Base-by-base conservation (phyloP, 2,113 vertebrate genomes). In the Butorides virescens region DNA sequence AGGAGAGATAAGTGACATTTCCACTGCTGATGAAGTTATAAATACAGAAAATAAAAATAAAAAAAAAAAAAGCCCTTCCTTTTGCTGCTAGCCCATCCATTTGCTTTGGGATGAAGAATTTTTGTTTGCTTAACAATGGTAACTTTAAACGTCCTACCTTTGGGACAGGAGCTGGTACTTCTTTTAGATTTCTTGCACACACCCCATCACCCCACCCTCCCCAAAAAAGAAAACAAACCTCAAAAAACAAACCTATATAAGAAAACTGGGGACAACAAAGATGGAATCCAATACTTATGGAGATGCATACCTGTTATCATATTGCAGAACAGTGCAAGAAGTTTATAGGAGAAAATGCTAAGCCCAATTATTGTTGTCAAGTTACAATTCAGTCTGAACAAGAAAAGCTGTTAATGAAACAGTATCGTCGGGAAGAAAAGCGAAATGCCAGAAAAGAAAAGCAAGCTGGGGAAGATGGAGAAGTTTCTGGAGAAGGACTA, bases 331-430 rank as follows among this genome's bases (percentile, higher is more conserved):
- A 97, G 59, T 98, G 94, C 90, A 98, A 98, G 82, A 99, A 98
- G 96, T 95, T 96, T 86, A 86, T 97, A 52, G 97, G 98, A 22
- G 99, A 99, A 91, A 98, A 97, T 89, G 19, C 93, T 75, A 99
- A 99, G 90, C 99, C 99, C 30, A 98, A 97, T 95, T 99, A 98
- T 52, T 99, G 99, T 44, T 99, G 99, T 97, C 99, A 99, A 98
- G 99, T 99, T 94, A 99, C 98, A 96, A 99, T 99, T 97, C 99
- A 99, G 20, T 99, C 99, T 67, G 99, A 99, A 97, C 99, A 99
- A 97, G 99, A 99, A 97, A 99, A 98, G 73, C 98, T 99, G 96
- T 98, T 99, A 98, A 98, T 99, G 98, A 99, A 99, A 97, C 98
- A 99, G 3, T 98, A 98, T 97, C 99, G 99, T 61, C 98, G 99